Evolutionary conservation across 2,888 invertebrate genomes (phyloP).

Genomic region (Chymomyza caudatula): DNA sequence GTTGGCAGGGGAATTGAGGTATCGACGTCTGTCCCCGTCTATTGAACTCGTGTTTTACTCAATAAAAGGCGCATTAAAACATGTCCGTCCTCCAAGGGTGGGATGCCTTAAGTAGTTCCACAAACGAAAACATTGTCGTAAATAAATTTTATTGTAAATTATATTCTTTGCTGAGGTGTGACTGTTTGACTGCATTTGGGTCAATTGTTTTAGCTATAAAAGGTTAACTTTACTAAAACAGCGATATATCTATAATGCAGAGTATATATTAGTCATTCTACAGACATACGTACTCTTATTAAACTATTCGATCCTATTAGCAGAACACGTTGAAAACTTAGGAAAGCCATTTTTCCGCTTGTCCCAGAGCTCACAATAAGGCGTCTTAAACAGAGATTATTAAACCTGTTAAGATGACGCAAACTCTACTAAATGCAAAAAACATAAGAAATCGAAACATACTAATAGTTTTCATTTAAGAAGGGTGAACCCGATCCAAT

Average conservation of each 20-base stretch:
- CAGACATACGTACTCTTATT: too few relatives aligned
- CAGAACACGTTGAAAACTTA: too few relatives aligned
- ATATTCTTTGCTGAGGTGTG: constrained; percentile 31
- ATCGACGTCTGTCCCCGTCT: constrained; percentile 36
- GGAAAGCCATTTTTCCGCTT: too few relatives aligned
- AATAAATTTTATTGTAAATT: constrained; percentile 70
- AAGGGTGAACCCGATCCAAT: too few relatives aligned
- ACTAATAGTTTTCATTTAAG: too few relatives aligned
- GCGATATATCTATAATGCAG: neutral
- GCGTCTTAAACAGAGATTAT: too few relatives aligned
- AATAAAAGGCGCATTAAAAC: constrained; percentile 69
- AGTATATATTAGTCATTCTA: too few relatives aligned
- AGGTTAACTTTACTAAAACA: neutral
- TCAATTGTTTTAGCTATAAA: constrained; percentile 30
- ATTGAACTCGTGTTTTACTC: constrained; percentile 65
- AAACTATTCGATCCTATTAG: neutral
- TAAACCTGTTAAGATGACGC: too few relatives aligned
- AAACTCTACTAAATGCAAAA: too few relatives aligned
- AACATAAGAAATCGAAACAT: too few relatives aligned
- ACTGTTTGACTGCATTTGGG: constrained; percentile 19
- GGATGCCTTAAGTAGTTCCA: constrained; percentile 43
- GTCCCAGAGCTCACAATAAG: too few relatives aligned
- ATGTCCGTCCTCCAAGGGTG: constrained; percentile 39
- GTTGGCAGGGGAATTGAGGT: constrained; percentile 16
- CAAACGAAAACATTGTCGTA: constrained; percentile 61